Evolutionary conservation across 1,140 invertebrate species (phyloP), one percentile per base, ranked within the genome.

Genomic region (Linepithema humile): DNA sequence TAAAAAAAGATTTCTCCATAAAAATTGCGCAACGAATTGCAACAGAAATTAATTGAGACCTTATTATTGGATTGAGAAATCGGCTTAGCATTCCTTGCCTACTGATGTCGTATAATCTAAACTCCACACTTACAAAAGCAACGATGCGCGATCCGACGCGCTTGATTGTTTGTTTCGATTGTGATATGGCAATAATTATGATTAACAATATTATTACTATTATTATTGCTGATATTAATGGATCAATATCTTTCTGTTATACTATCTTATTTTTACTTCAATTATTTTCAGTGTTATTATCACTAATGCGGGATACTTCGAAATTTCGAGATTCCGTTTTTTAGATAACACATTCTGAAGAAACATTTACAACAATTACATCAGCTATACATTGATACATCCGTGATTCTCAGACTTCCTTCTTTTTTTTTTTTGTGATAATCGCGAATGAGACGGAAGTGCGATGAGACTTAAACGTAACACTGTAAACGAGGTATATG

Each of bases 41-140:
- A 75, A 26, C 57, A 40, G 35, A 60, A 60, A 26, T 40, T 35
- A n/a, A 65, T 45, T 35, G 57, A 65, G 20, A 48, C 35, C 3
- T n/a, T 15, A 50, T 69, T 67, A 78, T 67, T 2, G 32, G 40
- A 78, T 53, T 23, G 23, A 78, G 53, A 40, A 78, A 50, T 40
- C 10, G 45, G 1, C 5, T 35, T 53, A 38, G 29, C 20, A 43
- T 45, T 32, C 17, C 48, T 38, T 50, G 15, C 6, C 29, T 48
- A 26, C 3, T 3, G 7, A 23, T 38, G 23, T 35, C 20, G 20
- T 35, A 35, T 7, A 40, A 53, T 80, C 75, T 20, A 70, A 80
- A 55, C 75, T 70, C 48, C 23, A 55, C 23, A 43, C 59, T 40
- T 32, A 26, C 29, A 35, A 35, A 53, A 70, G 29, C 35, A 57